phyloP scores from a whole-genome alignment of 2,888 invertebrate genomes.

The Hesperia comma region DNA sequence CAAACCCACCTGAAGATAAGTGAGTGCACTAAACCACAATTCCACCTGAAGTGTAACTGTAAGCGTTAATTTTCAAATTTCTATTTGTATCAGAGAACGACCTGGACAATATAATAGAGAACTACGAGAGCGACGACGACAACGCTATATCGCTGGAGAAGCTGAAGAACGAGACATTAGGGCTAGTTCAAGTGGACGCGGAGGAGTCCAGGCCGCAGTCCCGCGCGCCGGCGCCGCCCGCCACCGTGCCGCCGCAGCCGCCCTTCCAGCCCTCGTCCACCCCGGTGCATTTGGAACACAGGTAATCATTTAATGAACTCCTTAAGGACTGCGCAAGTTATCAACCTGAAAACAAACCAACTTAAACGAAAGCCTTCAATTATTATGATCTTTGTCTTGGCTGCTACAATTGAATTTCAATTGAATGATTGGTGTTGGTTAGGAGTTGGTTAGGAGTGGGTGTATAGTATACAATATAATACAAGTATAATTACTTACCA shows the following conservation, averaged over 20 bases:
- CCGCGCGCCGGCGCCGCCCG: conserved; percentile 51
- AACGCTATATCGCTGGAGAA: conserved; percentile 90
- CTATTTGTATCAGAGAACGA: conserved; percentile 58
- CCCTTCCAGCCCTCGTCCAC: conserved; percentile 96
- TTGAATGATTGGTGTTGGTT: too few relatives aligned
- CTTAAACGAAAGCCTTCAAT: too few relatives aligned
- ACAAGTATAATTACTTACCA: too few relatives aligned
- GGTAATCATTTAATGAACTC: conserved; percentile 68
- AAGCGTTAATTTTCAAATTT: neutral
- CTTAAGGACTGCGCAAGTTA: too few relatives aligned
- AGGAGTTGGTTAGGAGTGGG: too few relatives aligned
- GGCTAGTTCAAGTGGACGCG: conserved; percentile 47
- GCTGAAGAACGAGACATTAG: conserved; percentile 87
- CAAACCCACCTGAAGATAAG: too few relatives aligned
- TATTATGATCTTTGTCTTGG: too few relatives aligned
- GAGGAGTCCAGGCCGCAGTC: conserved; percentile 63
- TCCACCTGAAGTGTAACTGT: too few relatives aligned
- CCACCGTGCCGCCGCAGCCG: conserved; percentile 86
- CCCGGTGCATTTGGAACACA: conserved; percentile 91
- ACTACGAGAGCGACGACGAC: conserved; percentile 87
- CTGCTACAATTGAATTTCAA: too few relatives aligned
- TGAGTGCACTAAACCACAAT: too few relatives aligned
- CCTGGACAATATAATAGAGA: conserved; percentile 68
- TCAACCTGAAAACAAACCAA: too few relatives aligned
- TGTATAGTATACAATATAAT: too few relatives aligned